Conservation (phyloP, 2,888 invertebrate genomes). For the Chymomyza procnemis region DNA sequence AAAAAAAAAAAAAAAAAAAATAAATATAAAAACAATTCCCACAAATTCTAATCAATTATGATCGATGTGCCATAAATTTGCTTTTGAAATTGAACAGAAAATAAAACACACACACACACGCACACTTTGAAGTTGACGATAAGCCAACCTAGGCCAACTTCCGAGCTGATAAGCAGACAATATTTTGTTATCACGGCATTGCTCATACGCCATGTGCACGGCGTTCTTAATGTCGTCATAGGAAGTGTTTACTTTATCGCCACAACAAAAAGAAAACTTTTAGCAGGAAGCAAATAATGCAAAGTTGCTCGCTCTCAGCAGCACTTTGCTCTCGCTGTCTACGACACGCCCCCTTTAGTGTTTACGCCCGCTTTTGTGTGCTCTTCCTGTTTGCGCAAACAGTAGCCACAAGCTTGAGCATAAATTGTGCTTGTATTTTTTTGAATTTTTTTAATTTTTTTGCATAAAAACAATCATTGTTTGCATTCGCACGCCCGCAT, state of each 20-base stretch:
- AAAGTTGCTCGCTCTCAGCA: background rate
- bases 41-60: background rate
- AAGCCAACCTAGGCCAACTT: conserved; percentile 35
- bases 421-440: background rate
- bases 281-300: conserved; percentile 20
- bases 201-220: conserved; percentile 50
- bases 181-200: conserved; percentile 24
- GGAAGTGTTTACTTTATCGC: conserved; percentile 62
- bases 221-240: conserved; percentile 52
- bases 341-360: background rate
- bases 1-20: background rate
- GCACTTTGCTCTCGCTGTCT: background rate
- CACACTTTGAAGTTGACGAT: background rate
- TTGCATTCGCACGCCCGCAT: background rate
- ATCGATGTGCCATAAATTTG: background rate
- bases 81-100: background rate
- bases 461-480: background rate
- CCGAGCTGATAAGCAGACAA: conserved; percentile 1
- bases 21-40: background rate
- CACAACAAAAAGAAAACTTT: background rate
- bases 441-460: background rate
- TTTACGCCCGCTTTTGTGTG: background rate
- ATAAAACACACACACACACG: too few species aligned
- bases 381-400: background rate
- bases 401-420: background rate